Evolutionary conservation across 2,888 invertebrate species (phyloP), one percentile per base, ranked within the genome.

Genomic region (Heteromurus nitidus): DNA sequence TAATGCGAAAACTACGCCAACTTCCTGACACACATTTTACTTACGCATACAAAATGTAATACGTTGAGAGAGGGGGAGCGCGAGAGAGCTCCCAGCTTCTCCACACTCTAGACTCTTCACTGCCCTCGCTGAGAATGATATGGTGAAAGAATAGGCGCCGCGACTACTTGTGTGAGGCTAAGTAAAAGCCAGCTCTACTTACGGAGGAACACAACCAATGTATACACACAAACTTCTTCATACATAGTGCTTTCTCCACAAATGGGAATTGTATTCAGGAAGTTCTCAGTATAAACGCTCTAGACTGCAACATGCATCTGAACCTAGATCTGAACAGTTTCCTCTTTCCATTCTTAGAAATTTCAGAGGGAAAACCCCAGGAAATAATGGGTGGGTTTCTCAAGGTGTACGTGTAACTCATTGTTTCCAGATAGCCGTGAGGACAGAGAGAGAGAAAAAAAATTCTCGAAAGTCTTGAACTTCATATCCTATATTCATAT

Each of bases 11-110:
- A 74, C 26, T 67, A 67, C 47, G n/a, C 44, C 58, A 76, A 67
- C 76, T 76, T 76, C 68, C 76, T 76, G 76, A 76, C 60, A 68
- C 36, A 76, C 76, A 67, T 67, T 64, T 68, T 36, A 55, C 42
- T 42, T 42, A 67, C 65, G 67, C 75, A 65, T 74, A 65, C 50
- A 28, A 24, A 24, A 55, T 55, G 55, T 55, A 55, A n/a, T 55
- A 22, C 55, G 16, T 24, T 47, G 36, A 36, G 36, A n/a, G n/a
- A n/a, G n/a, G n/a, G n/a, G n/a, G n/a, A n/a, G n/a, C n/a, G n/a
- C n/a, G n/a, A n/a, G 47, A 47, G 47, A 47, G n/a, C 36, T 36
- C 7, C 36, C 5, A 36, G 2, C 26, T 55, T 55, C 55, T 55
- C 55, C 18, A n/a, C 50, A 26, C 44, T 44, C 44, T n/a, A 44